Percentiles rank a stretch among this genome's conserved stretches.
These are phyloP conservation scores for Lates japonicus DNA, from an alignment of 2,797 vertebrate genomes.

Conservation along the genomic window DNA sequence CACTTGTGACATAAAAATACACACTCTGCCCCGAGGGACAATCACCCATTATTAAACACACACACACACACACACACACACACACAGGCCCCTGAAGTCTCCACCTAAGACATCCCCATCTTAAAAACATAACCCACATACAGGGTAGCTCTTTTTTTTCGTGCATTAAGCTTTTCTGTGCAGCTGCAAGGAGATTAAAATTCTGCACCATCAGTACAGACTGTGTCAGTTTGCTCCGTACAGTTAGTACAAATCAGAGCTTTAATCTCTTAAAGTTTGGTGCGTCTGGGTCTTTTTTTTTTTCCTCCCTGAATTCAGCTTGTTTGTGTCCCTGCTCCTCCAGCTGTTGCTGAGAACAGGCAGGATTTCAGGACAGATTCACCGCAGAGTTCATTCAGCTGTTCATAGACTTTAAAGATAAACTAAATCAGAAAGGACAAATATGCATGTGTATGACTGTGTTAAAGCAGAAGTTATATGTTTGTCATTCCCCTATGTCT, in stretches of 20 bases:
- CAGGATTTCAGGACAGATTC: neutral
- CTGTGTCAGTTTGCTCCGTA: conserved; percentile 14
- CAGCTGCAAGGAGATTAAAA: conserved; percentile 28
- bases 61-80: conserved; percentile 29
- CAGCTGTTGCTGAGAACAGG: conserved; percentile 50
- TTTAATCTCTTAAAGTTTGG: conserved; percentile 57
- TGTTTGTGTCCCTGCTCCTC: conserved; percentile 39
- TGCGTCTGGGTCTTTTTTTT: neutral
- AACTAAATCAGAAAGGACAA: neutral
- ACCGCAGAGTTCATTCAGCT: conserved; percentile 1
- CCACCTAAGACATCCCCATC: neutral
- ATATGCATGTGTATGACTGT: neutral
- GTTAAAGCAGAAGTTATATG: neutral
- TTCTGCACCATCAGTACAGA: conserved; percentile 15
- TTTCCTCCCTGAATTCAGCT: conserved; percentile 5
- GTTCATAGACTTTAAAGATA: neutral
- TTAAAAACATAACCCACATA: conserved; percentile 17
- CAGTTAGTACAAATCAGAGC: conserved; percentile 34
- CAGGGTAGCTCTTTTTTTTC: neutral
- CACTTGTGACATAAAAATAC: conserved; percentile 21
- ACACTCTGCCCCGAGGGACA: neutral
- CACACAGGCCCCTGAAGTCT: conserved; percentile 2
- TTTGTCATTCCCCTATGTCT: neutral
- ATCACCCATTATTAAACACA: conserved; percentile 11
- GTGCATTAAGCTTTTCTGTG: conserved; percentile 19